Evolutionary conservation across 1,140 invertebrate genomes (phyloP).

Genomic region (Heterodera schachtii): DNA sequence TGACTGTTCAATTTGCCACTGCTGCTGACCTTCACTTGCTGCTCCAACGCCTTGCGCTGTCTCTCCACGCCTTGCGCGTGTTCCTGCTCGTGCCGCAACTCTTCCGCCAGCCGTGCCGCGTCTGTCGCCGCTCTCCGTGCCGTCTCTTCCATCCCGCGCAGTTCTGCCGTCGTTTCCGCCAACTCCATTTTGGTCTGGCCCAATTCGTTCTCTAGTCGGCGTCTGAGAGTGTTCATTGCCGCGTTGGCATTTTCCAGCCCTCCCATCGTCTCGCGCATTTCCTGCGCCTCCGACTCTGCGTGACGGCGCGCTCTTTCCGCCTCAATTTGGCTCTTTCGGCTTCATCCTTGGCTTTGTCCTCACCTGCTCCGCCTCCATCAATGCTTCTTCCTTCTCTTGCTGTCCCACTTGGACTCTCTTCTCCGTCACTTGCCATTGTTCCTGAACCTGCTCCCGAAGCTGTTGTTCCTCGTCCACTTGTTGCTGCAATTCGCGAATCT

Average conservation of each 20-base stretch:
- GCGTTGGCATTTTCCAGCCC: constrained; percentile 88
- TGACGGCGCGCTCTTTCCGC: constrained; percentile 82
- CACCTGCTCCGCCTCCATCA: constrained; percentile 55
- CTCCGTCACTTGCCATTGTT: constrained; percentile 62
- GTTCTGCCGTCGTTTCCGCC: constrained; percentile 92
- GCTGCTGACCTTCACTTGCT: constrained; percentile 71
- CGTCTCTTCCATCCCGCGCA: constrained; percentile 60
- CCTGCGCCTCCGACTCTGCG: constrained; percentile 91
- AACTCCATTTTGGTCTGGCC: constrained; percentile 87
- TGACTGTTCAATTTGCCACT: background rate
- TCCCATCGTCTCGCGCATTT: constrained; percentile 94
- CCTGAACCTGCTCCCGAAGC: constrained; percentile 60
- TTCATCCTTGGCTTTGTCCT: background rate
- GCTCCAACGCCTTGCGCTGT: constrained; percentile 82
- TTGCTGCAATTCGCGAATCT: constrained; percentile 85
- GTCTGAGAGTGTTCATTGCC: constrained; percentile 90
- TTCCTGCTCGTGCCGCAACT: constrained; percentile 96
- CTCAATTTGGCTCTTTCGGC: background rate
- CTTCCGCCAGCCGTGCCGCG: constrained; percentile 92
- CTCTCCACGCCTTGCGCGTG: constrained; percentile 96
- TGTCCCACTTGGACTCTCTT: constrained; percentile 73
- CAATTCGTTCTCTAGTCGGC: constrained; percentile 95
- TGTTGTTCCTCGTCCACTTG: constrained; percentile 66
- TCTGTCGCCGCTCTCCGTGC: constrained; percentile 78
- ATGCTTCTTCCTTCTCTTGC: constrained; percentile 62